Percentiles rank a stretch among this genome's conserved stretches.
Conservation (phyloP, 2,888 invertebrate species). For the Coenonympha glycerion region DNA sequence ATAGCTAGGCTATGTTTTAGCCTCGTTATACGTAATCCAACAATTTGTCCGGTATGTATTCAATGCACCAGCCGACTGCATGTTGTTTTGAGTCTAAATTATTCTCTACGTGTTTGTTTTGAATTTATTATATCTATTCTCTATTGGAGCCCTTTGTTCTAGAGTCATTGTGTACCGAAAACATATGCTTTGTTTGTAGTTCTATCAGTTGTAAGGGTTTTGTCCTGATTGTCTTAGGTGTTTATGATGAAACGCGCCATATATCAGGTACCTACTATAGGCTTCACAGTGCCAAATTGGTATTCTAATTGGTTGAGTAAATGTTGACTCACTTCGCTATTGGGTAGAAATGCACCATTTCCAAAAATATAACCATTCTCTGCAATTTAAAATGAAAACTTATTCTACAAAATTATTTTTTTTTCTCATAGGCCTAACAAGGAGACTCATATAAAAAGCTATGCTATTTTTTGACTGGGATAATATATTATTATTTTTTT, state of each 20-base stretch:
- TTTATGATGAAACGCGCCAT: constrained; percentile 18
- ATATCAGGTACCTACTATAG: not conserved
- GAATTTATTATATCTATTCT: constrained; percentile 58
- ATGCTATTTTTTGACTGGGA: too few species aligned
- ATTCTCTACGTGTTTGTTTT: constrained; percentile 63
- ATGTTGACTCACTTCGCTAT: too few species aligned
- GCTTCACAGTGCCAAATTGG: too few species aligned
- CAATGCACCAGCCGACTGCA: constrained; percentile 7
- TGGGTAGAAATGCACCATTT: too few species aligned
- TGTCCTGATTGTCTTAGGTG: constrained; percentile 30
- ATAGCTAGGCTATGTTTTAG: not conserved
- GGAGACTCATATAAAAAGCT: too few species aligned
- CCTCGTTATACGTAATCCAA: constrained; percentile 2
- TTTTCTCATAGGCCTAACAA: too few species aligned
- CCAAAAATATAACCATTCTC: too few species aligned
- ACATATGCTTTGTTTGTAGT: constrained; percentile 54
- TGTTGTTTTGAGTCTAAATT: constrained; percentile 39
- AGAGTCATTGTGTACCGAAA: constrained; percentile 58
- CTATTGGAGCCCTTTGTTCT: constrained; percentile 67
- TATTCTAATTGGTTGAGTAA: too few species aligned
- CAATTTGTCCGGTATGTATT: constrained; percentile 3
- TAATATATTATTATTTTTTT: too few species aligned
- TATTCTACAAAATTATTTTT: too few species aligned
- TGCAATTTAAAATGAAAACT: too few species aligned
- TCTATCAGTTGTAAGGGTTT: constrained; percentile 41